These are phyloP conservation scores for Pristionchus japonicus DNA, from an alignment of 2,888 invertebrate species.

Conservation along the genomic window DNA sequence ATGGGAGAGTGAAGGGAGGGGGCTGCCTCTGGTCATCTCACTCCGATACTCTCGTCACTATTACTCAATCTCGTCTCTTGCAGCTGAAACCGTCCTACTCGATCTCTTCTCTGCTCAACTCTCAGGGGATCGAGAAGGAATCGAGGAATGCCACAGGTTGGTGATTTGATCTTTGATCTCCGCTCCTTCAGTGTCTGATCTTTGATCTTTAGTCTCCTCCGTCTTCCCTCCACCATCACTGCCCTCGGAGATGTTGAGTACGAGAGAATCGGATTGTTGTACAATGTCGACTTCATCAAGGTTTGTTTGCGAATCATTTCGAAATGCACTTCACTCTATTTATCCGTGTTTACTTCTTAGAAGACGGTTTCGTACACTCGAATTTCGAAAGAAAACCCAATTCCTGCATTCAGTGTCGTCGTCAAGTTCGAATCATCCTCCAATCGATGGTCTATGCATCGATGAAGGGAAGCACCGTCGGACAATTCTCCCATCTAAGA, in stretches of 20 bases:
- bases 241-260: constrained; percentile 10
- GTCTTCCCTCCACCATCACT: constrained; percentile 14
- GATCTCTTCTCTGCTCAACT: neutral
- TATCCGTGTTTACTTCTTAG: neutral
- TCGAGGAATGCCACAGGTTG: neutral
- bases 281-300: constrained; percentile 2
- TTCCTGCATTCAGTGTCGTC: neutral
- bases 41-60: neutral
- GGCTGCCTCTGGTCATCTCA: neutral
- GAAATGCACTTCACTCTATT: neutral
- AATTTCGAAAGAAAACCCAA: neutral
- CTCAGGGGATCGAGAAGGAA: neutral
- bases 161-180: neutral
- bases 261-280: constrained; percentile 18
- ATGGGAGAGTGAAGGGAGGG: neutral
- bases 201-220: constrained; percentile 34
- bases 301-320: neutral
- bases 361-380: too few species aligned
- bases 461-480: constrained; percentile 6
- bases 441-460: constrained; percentile 14
- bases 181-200: neutral
- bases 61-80: neutral
- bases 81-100: constrained; percentile 12
- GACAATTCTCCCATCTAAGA: neutral
- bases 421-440: constrained; percentile 37